A percentile compares a stretch with the other conserved stretches of the same genome.
Evolutionary conservation across 2,113 vertebrate species (phyloP).

Genomic region (Epinephelus moara): DNA sequence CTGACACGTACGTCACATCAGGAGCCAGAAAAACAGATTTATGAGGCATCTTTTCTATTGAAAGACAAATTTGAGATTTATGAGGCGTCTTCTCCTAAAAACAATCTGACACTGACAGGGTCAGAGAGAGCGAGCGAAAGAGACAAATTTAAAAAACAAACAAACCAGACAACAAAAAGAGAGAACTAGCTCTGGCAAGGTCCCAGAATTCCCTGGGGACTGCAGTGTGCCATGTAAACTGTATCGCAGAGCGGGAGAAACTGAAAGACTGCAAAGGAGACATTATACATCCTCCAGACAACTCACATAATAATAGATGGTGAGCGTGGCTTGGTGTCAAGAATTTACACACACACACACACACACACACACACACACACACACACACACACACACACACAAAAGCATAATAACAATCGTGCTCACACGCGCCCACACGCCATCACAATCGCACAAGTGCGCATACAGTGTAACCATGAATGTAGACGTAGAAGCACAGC

Average conservation of each 20-base stretch:
- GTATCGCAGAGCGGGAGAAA: background rate
- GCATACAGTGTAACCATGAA: background rate
- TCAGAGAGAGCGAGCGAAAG: background rate
- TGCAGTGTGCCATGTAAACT: slow-evolving; percentile 37
- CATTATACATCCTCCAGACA: slow-evolving; percentile 14
- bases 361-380: slow-evolving; percentile 14
- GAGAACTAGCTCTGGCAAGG: slow-evolving; percentile 30
- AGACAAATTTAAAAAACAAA: background rate
- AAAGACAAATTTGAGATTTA: slow-evolving; percentile 39
- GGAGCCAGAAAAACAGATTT: slow-evolving; percentile 21
- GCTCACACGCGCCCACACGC: slow-evolving; percentile 16
- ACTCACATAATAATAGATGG: slow-evolving; percentile 12
- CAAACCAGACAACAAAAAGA: background rate
- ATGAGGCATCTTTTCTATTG: background rate
- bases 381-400: no score
- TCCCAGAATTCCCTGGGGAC: slow-evolving; percentile 17
- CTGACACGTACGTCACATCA: background rate
- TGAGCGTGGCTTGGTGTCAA: slow-evolving; percentile 13
- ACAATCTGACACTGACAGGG: slow-evolving; percentile 4
- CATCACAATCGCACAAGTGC: slow-evolving; percentile 11
- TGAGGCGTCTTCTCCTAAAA: background rate
- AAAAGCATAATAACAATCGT: slow-evolving; percentile 4
- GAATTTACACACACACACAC: slow-evolving; percentile 2
- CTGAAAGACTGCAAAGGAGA: slow-evolving; percentile 21
- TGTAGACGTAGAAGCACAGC: background rate